These are phyloP conservation scores for Antennarius maculatus DNA, from an alignment of 2,797 vertebrate genomes.

Conservation along the genomic window DNA sequence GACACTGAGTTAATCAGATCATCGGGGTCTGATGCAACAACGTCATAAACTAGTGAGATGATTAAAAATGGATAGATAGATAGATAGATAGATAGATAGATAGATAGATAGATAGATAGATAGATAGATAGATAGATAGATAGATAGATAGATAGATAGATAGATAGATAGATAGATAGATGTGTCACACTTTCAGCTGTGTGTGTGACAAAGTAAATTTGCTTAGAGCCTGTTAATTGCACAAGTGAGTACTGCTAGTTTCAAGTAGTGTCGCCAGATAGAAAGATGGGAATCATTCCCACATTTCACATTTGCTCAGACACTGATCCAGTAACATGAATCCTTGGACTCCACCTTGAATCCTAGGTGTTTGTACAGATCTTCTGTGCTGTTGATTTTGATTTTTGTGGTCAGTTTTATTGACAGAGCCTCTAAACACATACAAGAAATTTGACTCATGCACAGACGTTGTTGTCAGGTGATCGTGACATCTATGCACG, in stretches of 20 bases:
- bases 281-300: no score
- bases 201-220: no score
- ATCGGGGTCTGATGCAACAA: constrained; percentile 10
- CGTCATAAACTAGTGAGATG: not conserved
- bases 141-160: no score
- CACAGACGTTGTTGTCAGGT: not conserved
- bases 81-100: constrained; percentile 2
- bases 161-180: no score
- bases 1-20: constrained; percentile 1
- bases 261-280: no score
- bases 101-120: not conserved
- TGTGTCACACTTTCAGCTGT: no score
- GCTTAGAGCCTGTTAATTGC: no score
- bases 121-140: not conserved
- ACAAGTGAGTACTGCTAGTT: no score
- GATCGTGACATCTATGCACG: not conserved
- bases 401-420: not conserved
- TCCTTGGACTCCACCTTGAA: not conserved
- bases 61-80: constrained; percentile 12
- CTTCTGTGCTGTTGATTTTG: not conserved
- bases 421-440: not conserved
- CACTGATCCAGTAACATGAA: not conserved
- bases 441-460: not conserved
- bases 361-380: no score
- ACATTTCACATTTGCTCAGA: not conserved